Percentiles rank a stretch among this genome's conserved stretches.
Conservation (phyloP, 2,888 invertebrate genomes). For the Entomobrya multifasciata region DNA sequence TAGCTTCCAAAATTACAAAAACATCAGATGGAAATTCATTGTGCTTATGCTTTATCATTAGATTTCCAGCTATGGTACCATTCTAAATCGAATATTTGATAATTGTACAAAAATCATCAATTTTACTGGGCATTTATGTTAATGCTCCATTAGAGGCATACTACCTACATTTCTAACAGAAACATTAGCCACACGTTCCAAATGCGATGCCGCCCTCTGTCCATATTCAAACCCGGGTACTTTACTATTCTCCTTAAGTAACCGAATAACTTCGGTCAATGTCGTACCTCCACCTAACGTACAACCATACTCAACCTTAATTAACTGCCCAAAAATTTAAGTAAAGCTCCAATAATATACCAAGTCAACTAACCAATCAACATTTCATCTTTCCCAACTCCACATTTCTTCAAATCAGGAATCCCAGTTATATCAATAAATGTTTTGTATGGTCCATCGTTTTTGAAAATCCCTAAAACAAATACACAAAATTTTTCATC, state of each 20-base stretch:
- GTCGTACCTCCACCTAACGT: constrained; percentile 52
- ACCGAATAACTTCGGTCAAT: neutral
- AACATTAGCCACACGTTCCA: constrained; percentile 88
- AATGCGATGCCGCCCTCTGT: constrained; percentile 86
- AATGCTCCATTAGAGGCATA: too few species aligned
- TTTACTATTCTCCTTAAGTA: constrained; percentile 7
- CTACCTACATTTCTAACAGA: constrained; percentile 80
- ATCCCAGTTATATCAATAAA: constrained; percentile 71
- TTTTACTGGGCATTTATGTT: neutral
- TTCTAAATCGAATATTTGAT: neutral
- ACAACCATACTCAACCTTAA: too few species aligned
- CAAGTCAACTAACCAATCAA: constrained; percentile 33
- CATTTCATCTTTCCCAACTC: constrained; percentile 78
- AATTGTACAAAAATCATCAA: neutral
- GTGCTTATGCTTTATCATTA: constrained; percentile 86
- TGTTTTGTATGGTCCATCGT: constrained; percentile 59
- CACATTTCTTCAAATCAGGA: constrained; percentile 57
- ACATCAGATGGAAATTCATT: constrained; percentile 88
- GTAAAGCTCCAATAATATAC: neutral
- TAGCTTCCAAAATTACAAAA: constrained; percentile 84
- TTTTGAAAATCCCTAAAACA: constrained; percentile 58
- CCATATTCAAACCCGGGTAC: constrained; percentile 81
- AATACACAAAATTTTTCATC: too few species aligned
- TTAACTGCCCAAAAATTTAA: too few species aligned
- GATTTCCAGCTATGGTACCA: constrained; percentile 85